These are phyloP conservation scores for Protobothrops flavoviridis DNA, from an alignment of 2,113 vertebrate species.

Conservation along the genomic window DNA sequence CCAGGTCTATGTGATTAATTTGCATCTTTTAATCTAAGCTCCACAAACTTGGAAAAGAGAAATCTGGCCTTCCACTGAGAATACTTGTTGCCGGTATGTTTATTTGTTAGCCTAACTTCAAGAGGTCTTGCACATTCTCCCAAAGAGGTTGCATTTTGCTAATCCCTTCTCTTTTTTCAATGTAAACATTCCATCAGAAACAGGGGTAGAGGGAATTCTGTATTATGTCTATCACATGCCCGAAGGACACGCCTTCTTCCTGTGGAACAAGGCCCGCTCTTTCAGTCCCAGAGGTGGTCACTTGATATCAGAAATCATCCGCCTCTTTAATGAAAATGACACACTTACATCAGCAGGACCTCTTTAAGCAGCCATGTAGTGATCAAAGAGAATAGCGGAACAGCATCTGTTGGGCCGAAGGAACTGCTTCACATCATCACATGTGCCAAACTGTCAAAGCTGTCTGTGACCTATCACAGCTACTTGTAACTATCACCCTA, in stretches of 20 bases:
- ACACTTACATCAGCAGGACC: slow-evolving; percentile 28
- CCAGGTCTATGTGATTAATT: slow-evolving; percentile 19
- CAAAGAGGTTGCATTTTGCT: neutral
- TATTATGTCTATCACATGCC: slow-evolving; percentile 66
- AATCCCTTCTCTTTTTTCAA: slow-evolving; percentile 6
- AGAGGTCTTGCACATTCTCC: neutral
- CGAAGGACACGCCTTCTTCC: slow-evolving; percentile 58
- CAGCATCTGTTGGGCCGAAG: slow-evolving; percentile 29
- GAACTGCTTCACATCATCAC: slow-evolving; percentile 57
- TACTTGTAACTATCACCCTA: neutral
- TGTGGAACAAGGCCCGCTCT: slow-evolving; percentile 13
- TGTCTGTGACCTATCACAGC: slow-evolving; percentile 49
- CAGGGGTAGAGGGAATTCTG: slow-evolving; percentile 46
- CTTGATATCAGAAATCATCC: slow-evolving; percentile 45
- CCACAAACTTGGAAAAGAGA: neutral
- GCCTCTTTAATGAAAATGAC: slow-evolving; percentile 48
- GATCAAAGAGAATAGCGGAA: slow-evolving; percentile 58
- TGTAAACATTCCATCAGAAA: slow-evolving; percentile 11
- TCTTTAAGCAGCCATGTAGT: slow-evolving; percentile 47
- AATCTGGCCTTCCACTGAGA: neutral
- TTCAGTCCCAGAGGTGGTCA: slow-evolving; percentile 45
- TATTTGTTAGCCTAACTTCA: neutral
- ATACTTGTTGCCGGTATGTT: neutral
- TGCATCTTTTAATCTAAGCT: slow-evolving; percentile 2
- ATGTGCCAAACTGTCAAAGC: slow-evolving; percentile 43